Percentiles rank a stretch among this genome's conserved stretches.
Evolutionary conservation across 2,888 invertebrate genomes (phyloP).

Genomic region (Oligia strigilis): DNA sequence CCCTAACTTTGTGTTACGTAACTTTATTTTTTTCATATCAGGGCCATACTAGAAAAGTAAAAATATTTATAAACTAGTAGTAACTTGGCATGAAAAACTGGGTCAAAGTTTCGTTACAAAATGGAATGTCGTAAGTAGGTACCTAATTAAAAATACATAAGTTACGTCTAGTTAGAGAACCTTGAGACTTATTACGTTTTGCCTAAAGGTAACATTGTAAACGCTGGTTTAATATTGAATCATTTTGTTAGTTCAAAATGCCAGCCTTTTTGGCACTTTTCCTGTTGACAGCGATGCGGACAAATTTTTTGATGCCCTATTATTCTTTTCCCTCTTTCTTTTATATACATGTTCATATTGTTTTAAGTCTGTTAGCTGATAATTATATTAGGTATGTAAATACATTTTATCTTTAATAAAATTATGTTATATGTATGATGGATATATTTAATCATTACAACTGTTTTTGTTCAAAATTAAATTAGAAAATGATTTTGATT

Average conservation of each 20-base stretch:
- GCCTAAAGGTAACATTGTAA: not conserved
- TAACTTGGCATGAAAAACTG: slow-evolving; percentile 27
- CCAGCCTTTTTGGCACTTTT: not conserved
- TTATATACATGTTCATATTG: too few species aligned
- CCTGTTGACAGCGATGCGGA: not conserved
- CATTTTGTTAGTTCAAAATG: not conserved
- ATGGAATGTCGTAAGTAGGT: slow-evolving; percentile 10
- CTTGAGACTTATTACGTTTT: slow-evolving; percentile 30
- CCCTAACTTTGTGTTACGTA: slow-evolving; percentile 38
- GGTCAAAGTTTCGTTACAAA: slow-evolving; percentile 30
- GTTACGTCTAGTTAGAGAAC: slow-evolving; percentile 24
- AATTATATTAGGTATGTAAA: too few species aligned
- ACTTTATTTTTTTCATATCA: slow-evolving; percentile 34
- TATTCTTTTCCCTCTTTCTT: too few species aligned
- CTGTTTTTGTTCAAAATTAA: slow-evolving; percentile 1
- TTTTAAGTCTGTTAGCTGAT: too few species aligned
- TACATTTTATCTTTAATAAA: too few species aligned
- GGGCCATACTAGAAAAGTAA: slow-evolving; percentile 34
- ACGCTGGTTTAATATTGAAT: not conserved
- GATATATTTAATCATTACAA: not conserved
- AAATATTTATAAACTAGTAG: slow-evolving; percentile 26
- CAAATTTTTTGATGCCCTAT: not conserved
- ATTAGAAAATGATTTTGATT: slow-evolving; percentile 20
- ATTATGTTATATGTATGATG: too few species aligned
- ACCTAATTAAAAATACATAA: slow-evolving; percentile 33